Evolutionary conservation across 37 sponge, comb jelly and placozoan genomes (phyloP).

Genomic region (Crambe crambe): DNA sequence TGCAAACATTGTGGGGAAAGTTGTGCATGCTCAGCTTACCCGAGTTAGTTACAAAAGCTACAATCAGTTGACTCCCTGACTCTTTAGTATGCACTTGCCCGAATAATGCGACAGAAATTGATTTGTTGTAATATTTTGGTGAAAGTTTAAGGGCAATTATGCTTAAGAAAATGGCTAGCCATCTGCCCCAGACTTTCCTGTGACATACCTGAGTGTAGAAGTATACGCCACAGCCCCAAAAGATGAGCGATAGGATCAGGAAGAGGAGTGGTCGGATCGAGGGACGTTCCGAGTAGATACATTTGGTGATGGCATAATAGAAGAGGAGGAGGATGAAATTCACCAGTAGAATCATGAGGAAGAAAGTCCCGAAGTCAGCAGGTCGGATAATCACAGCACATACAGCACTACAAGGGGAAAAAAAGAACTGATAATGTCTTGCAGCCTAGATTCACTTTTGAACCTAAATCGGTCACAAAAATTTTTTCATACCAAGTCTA

Average conservation of each 20-base stretch:
- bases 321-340: conserved; percentile 32
- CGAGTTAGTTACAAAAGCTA: too few relatives aligned
- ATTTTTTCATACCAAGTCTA: too few relatives aligned
- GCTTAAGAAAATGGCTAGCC: too few relatives aligned
- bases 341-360: conserved; percentile 37
- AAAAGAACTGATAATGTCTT: not conserved
- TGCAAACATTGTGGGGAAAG: too few relatives aligned
- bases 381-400: conserved; percentile 7
- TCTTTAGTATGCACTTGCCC: too few relatives aligned
- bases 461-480: too few relatives aligned
- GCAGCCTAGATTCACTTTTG: not conserved
- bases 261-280: conserved; percentile 30
- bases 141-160: too few relatives aligned
- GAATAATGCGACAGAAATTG: too few relatives aligned
- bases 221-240: conserved; percentile 28
- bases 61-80: too few relatives aligned
- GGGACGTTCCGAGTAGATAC: conserved; percentile 12
- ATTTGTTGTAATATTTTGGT: too few relatives aligned
- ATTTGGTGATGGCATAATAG: conserved; percentile 49
- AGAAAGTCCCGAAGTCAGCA: conserved; percentile 49
- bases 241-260: conserved; percentile 14
- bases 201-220: conserved; percentile 19
- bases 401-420: conserved; percentile 15
- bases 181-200: too few relatives aligned
- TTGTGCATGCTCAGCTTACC: too few relatives aligned